phyloP scores from a whole-genome alignment of 2,797 vertebrate genomes.

The Parambassis ranga region DNA sequence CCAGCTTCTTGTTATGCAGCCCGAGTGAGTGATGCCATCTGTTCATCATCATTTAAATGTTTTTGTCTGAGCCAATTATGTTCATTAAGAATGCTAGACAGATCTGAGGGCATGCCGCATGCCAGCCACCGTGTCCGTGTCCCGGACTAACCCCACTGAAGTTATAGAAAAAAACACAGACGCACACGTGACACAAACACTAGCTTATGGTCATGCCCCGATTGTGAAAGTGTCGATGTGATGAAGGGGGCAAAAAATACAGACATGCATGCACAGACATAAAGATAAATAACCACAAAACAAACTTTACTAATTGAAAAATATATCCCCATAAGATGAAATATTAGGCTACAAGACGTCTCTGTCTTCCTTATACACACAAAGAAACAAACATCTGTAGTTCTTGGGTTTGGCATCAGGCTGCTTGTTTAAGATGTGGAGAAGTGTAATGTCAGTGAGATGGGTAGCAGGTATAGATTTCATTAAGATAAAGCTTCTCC shows the following conservation, averaged over 20 bases:
- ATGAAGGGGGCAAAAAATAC: too few relatives aligned
- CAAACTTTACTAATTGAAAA: background rate
- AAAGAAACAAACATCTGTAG: slow-evolving; percentile 9
- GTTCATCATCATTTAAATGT: slow-evolving; percentile 76
- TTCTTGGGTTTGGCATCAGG: slow-evolving; percentile 12
- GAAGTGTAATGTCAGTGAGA: slow-evolving; percentile 57
- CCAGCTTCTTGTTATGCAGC: slow-evolving; percentile 58
- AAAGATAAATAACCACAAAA: slow-evolving; percentile 1
- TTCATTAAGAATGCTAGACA: slow-evolving; percentile 64
- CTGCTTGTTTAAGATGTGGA: slow-evolving; percentile 54
- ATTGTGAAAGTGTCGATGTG: too few relatives aligned
- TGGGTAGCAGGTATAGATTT: slow-evolving; percentile 72
- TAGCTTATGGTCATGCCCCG: too few relatives aligned
- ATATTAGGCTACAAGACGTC: background rate
- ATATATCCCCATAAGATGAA: slow-evolving; percentile 11
- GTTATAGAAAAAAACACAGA: background rate
- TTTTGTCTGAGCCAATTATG: slow-evolving; percentile 70
- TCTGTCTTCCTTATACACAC: slow-evolving; percentile 15
- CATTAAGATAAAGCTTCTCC: slow-evolving; percentile 76
- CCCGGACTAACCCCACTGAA: slow-evolving; percentile 39
- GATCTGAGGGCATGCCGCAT: slow-evolving; percentile 45
- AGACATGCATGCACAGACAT: too few relatives aligned
- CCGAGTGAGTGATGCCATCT: slow-evolving; percentile 71
- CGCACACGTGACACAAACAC: background rate
- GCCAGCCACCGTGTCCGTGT: slow-evolving; percentile 16